A percentile compares a stretch with the other conserved stretches of the same genome.
Conservation (phyloP, 2,888 invertebrate species). For the Dastarcus helophoroides region DNA sequence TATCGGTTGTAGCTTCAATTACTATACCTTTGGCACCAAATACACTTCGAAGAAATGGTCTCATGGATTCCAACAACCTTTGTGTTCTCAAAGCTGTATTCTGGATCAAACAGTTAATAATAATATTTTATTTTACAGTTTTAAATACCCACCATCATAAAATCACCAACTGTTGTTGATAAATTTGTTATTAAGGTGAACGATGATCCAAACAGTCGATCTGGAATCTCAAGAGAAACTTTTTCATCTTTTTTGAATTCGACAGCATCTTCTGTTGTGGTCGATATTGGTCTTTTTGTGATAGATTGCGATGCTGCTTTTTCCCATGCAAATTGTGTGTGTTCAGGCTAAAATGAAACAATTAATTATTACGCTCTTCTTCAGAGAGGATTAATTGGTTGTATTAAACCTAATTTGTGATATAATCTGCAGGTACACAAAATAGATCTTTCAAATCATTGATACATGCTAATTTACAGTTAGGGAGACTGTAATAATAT, state of each 20-base stretch:
- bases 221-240: conserved; percentile 56
- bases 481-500: too few relatives aligned
- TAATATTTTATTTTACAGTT: conserved; percentile 3
- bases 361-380: neutral
- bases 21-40: conserved; percentile 64
- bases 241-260: conserved; percentile 50
- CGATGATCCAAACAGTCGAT: conserved; percentile 52
- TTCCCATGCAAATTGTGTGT: conserved; percentile 25
- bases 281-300: conserved; percentile 30
- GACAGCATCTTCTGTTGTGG: conserved; percentile 46
- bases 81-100: conserved; percentile 68
- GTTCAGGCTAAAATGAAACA: conserved; percentile 11
- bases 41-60: conserved; percentile 60
- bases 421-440: too few relatives aligned
- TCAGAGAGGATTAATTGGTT: too few relatives aligned
- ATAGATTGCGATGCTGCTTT: conserved; percentile 18
- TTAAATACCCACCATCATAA: conserved; percentile 47
- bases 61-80: conserved; percentile 58
- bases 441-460: too few relatives aligned
- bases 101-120: conserved; percentile 40
- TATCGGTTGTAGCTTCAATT: conserved; percentile 43
- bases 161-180: conserved; percentile 53
- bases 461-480: too few relatives aligned
- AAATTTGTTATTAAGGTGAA: conserved; percentile 54
- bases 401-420: too few relatives aligned